phyloP scores from a whole-genome alignment of 2,888 invertebrate genomes.

The Dicyrtomina minuta region DNA sequence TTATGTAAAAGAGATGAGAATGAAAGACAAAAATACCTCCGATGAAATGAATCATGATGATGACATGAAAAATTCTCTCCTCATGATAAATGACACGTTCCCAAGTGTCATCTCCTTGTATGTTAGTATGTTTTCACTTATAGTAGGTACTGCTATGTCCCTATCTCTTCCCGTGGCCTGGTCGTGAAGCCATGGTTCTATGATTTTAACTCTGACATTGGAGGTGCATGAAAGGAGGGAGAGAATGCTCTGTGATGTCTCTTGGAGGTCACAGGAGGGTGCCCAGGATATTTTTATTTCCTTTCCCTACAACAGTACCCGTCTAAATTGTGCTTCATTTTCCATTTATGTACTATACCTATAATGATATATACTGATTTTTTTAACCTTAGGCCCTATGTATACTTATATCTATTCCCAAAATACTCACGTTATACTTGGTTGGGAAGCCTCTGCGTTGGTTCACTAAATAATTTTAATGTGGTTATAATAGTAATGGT shows the following conservation, averaged over 20 bases:
- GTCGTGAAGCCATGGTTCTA: too few relatives aligned
- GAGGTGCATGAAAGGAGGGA: not conserved
- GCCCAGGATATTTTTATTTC: not conserved
- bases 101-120: not conserved
- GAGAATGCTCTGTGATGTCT: too few relatives aligned
- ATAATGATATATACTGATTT: too few relatives aligned
- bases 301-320: not conserved
- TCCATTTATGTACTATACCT: too few relatives aligned
- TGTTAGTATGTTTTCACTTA: not conserved
- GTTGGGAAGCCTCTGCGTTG: too few relatives aligned
- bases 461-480: too few relatives aligned
- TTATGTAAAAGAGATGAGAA: conserved; percentile 11
- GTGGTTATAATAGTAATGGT: too few relatives aligned
- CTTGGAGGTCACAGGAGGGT: conserved; percentile 11
- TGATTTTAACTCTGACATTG: too few relatives aligned
- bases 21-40: conserved; percentile 1
- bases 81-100: conserved; percentile 21
- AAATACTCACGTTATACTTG: too few relatives aligned
- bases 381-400: too few relatives aligned
- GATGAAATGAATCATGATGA: conserved; percentile 27
- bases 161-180: not conserved
- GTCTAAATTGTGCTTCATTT: too few relatives aligned
- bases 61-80: conserved; percentile 15
- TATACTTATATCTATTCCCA: too few relatives aligned
- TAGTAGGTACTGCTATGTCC: not conserved